phyloP scores from a whole-genome alignment of 2,888 invertebrate species.

The Erynnis tages region DNA sequence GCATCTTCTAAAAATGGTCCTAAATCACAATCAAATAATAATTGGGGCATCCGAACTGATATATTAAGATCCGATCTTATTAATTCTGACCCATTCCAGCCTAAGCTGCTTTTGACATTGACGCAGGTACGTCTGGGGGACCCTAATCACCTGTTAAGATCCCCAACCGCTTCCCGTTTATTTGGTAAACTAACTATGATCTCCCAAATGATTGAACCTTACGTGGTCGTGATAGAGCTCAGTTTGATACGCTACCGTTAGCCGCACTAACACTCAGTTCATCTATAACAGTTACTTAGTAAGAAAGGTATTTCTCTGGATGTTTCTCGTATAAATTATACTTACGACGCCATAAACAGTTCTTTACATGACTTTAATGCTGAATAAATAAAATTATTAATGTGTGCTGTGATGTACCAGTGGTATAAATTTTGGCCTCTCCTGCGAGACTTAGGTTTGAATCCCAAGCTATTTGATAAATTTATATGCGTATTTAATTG shows the following conservation, averaged over 20 bases:
- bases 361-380: slow-evolving; percentile 15
- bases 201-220: neutral
- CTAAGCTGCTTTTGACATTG: slow-evolving; percentile 48
- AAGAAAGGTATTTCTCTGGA: slow-evolving; percentile 2
- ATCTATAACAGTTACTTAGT: slow-evolving; percentile 3
- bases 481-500: no score
- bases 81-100: slow-evolving; percentile 11
- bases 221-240: neutral
- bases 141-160: slow-evolving; percentile 40
- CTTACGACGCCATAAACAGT: slow-evolving; percentile 9
- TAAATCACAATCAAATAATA: slow-evolving; percentile 4
- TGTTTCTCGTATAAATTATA: slow-evolving; percentile 7
- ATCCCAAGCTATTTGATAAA: no score
- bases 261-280: neutral
- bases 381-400: slow-evolving; percentile 8
- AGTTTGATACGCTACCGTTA: neutral
- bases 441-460: no score
- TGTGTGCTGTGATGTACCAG: neutral
- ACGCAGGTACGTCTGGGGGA: slow-evolving; percentile 45
- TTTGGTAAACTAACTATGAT: neutral
- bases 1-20: neutral
- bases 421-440: neutral
- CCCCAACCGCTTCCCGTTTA: slow-evolving; percentile 2
- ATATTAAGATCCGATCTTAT: slow-evolving; percentile 18
- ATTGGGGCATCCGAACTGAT: slow-evolving; percentile 3